Evolutionary conservation across 37 sponge, comb jelly and placozoan genomes (phyloP).

Genomic region (Crambe crambe): DNA sequence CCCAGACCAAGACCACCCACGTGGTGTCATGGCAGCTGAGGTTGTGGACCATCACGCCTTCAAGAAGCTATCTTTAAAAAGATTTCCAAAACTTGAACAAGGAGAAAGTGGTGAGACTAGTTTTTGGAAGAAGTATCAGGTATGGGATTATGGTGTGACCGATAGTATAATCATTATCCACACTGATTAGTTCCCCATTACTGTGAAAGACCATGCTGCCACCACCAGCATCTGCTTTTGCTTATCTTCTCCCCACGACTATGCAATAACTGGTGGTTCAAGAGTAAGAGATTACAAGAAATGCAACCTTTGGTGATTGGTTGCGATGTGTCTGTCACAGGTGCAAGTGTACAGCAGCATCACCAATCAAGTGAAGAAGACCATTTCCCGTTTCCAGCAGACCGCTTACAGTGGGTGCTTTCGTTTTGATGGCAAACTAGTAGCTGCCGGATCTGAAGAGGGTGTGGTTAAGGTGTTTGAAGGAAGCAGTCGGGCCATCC

Average conservation of each 20-base stretch:
- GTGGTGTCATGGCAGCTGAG: not conserved
- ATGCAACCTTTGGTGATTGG: not conserved
- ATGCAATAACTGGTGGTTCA: constrained; percentile 86
- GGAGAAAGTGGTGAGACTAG: constrained; percentile 43
- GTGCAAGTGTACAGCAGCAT: constrained; percentile 75
- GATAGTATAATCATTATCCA: not conserved
- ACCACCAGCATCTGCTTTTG: constrained; percentile 80
- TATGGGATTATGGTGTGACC: too few species aligned
- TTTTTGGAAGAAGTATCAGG: constrained; percentile 83
- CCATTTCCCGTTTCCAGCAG: constrained; percentile 81
- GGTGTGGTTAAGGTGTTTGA: constrained; percentile 93
- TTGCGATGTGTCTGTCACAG: constrained; percentile 25
- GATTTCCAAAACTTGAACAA: constrained; percentile 37
- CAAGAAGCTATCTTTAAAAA: constrained; percentile 64
- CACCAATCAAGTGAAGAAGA: constrained; percentile 67
- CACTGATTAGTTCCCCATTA: constrained; percentile 68
- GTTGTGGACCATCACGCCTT: constrained; percentile 31
- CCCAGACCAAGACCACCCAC: not conserved
- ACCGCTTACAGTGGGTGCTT: constrained; percentile 81
- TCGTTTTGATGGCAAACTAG: constrained; percentile 83
- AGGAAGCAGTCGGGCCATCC: constrained; percentile 58
- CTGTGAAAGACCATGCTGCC: constrained; percentile 70
- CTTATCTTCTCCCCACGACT: constrained; percentile 70
- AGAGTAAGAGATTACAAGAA: constrained; percentile 48
- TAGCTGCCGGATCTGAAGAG: constrained; percentile 87